Conservation (phyloP, 1,140 invertebrate genomes). For the Meloidogyne exigua region DNA sequence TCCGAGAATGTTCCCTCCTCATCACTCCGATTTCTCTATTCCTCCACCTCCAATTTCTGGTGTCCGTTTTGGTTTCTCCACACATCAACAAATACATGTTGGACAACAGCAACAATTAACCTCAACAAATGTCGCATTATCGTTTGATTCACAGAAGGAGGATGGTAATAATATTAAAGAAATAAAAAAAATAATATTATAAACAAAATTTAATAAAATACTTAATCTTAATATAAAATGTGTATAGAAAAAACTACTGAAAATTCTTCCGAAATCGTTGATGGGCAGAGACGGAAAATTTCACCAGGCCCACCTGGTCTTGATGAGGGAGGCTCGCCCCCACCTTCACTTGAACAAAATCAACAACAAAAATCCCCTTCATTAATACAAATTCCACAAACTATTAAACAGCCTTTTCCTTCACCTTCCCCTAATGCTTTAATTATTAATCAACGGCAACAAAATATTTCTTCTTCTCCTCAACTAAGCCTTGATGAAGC, state of each 20-base stretch:
- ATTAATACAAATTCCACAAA: neutral
- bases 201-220: neutral
- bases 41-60: neutral
- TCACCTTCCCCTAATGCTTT: neutral
- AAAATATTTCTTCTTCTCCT: neutral
- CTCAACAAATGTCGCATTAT: neutral
- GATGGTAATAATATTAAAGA: neutral
- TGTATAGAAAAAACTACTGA: neutral
- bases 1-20: neutral
- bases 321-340: constrained; percentile 5
- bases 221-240: neutral
- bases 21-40: neutral
- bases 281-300: neutral
- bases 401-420: neutral
- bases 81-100: neutral
- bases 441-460: neutral
- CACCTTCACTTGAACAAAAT: neutral
- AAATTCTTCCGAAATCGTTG: neutral
- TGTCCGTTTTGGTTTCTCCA: neutral
- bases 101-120: neutral
- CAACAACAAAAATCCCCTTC: constrained; percentile 8
- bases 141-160: neutral
- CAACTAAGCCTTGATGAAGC: constrained; percentile 10
- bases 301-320: constrained; percentile 17
- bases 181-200: neutral